Conservation (phyloP, 2,113 vertebrate species). For the Illadopsis cleaveri region DNA sequence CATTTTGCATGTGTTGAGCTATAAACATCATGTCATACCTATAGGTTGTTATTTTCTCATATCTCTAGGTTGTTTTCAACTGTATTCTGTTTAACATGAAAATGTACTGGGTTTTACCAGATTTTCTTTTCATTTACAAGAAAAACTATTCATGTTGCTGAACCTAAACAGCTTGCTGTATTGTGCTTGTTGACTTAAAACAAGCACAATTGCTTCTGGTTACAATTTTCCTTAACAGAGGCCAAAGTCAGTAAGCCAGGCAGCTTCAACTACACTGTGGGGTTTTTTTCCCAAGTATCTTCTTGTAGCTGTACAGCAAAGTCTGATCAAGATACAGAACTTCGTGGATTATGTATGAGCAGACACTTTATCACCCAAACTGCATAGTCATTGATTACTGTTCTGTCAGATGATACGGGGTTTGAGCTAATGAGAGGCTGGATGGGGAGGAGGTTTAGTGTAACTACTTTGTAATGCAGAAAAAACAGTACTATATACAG, state of each 20-base stretch:
- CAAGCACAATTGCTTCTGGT: neutral
- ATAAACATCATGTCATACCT: neutral
- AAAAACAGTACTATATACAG: neutral
- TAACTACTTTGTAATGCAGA: neutral
- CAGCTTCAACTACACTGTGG: neutral
- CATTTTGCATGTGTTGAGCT: neutral
- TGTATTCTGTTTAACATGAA: neutral
- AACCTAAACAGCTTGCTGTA: neutral
- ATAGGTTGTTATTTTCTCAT: neutral
- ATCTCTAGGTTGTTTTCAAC: neutral
- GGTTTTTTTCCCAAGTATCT: neutral
- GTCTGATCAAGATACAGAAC: neutral
- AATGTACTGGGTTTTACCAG: neutral
- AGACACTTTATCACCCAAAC: constrained; percentile 4
- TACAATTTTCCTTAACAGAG: neutral
- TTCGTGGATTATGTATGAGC: constrained; percentile 13
- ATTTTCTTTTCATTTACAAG: neutral
- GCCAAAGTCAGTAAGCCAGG: neutral
- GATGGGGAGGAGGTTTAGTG: neutral
- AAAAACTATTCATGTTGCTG: neutral
- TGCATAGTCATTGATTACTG: constrained; percentile 52
- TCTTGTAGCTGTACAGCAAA: neutral
- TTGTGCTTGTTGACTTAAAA: neutral
- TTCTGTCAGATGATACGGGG: neutral
- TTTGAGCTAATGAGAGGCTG: neutral